Percentiles rank a stretch among this genome's conserved stretches.
phyloP scores from a whole-genome alignment of 2,113 vertebrate genomes.

The Anolis sagrei region DNA sequence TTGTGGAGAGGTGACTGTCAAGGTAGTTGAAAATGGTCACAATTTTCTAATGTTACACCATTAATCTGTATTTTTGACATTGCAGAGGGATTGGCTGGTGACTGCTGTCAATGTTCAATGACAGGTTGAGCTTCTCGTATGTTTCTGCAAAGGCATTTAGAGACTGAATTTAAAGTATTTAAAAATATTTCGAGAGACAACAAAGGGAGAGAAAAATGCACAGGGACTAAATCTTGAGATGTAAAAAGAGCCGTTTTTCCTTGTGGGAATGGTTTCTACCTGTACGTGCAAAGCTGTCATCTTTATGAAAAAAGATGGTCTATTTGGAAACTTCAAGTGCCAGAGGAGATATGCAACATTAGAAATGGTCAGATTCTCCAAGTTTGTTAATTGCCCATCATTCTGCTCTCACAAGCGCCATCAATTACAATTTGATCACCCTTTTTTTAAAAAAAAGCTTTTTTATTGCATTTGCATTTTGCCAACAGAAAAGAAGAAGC shows the following conservation, averaged over 20 bases:
- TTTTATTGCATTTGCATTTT: neutral
- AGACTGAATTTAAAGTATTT: too few species aligned
- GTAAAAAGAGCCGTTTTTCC: neutral
- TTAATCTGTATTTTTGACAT: too few species aligned
- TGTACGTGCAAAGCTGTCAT: neutral
- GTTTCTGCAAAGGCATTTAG: too few species aligned
- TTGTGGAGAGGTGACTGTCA: too few species aligned
- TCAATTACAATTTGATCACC: conserved; percentile 2
- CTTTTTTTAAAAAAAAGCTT: neutral
- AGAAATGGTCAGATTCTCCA: neutral
- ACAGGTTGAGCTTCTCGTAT: too few species aligned
- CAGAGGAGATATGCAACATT: neutral
- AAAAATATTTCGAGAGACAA: too few species aligned
- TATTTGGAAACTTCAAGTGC: neutral
- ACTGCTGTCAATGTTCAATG: too few species aligned
- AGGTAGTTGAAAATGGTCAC: too few species aligned
- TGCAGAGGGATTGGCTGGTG: too few species aligned
- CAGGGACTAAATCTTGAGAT: neutral
- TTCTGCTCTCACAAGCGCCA: neutral
- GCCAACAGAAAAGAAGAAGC: neutral
- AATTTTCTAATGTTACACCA: too few species aligned
- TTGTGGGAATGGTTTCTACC: neutral
- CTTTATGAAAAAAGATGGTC: neutral
- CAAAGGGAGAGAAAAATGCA: neutral
- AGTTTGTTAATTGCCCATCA: neutral